Conservation (phyloP, 2,113 vertebrate genomes). For the Corythaixoides concolor region DNA sequence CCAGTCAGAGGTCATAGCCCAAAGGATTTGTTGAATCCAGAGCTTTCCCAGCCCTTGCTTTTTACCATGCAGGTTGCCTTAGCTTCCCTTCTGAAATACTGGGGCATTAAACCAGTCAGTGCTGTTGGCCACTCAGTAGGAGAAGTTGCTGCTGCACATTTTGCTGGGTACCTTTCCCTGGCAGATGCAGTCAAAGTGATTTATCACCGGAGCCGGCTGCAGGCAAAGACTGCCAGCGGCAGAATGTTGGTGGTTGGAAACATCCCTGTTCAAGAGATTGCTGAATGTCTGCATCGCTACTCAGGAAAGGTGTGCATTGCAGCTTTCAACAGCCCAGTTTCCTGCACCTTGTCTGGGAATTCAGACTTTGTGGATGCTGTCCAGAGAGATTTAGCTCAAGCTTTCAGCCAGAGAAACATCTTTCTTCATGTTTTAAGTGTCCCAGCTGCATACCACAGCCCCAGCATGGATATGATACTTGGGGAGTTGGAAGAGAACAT, state of each 20-base stretch:
- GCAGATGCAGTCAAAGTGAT: slow-evolving; percentile 84
- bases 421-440: slow-evolving; percentile 80
- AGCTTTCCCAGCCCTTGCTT: slow-evolving; percentile 80
- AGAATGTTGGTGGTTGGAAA: slow-evolving; percentile 86
- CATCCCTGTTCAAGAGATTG: slow-evolving; percentile 73
- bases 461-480: slow-evolving; percentile 82
- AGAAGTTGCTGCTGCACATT: slow-evolving; percentile 84
- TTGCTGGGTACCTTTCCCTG: slow-evolving; percentile 83
- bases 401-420: slow-evolving; percentile 68
- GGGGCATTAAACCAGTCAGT: slow-evolving; percentile 78
- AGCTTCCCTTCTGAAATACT: slow-evolving; percentile 76
- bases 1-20: slow-evolving; percentile 45
- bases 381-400: slow-evolving; percentile 63
- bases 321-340: slow-evolving; percentile 83
- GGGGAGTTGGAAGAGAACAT: slow-evolving; percentile 69
- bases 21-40: slow-evolving; percentile 68
- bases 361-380: slow-evolving; percentile 67
- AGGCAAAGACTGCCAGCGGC: slow-evolving; percentile 75
- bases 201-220: slow-evolving; percentile 79
- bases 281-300: slow-evolving; percentile 61
- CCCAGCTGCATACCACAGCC: slow-evolving; percentile 83
- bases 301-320: slow-evolving; percentile 78
- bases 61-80: slow-evolving; percentile 84
- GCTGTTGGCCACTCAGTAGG: slow-evolving; percentile 83
- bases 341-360: slow-evolving; percentile 85